Percentiles rank a stretch among this genome's conserved stretches.
These are phyloP conservation scores for Aselliscus stoliczkanus DNA, from an alignment of 2,797 vertebrate genomes.

Conservation along the genomic window DNA sequence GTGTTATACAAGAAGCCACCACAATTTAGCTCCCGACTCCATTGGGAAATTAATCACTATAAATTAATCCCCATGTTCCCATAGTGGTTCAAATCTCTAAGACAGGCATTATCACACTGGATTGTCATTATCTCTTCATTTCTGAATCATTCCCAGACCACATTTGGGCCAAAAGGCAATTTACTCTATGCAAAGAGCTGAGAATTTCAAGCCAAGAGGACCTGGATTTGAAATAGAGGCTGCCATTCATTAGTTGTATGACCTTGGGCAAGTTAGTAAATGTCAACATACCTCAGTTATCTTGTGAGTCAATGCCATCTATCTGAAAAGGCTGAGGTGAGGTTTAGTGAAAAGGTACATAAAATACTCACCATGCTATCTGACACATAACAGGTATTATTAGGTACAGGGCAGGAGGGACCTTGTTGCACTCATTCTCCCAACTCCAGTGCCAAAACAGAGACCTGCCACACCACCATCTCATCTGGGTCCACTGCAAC, in stretches of 20 bases:
- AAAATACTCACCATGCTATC: neutral
- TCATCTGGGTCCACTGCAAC: neutral
- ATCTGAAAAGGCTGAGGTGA: neutral
- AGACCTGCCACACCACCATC: neutral
- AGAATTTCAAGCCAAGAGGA: neutral
- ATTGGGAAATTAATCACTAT: constrained; percentile 14
- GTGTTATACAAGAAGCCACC: neutral
- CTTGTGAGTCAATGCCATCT: neutral
- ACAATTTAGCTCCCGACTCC: constrained; percentile 29
- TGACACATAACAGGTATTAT: neutral
- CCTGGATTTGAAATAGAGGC: neutral
- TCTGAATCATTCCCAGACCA: neutral
- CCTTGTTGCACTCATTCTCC: neutral
- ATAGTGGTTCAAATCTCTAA: neutral
- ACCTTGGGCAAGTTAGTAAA: neutral
- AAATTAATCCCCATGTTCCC: neutral
- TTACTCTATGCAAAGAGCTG: neutral
- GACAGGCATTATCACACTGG: neutral
- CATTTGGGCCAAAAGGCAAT: neutral
- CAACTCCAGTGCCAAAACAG: neutral
- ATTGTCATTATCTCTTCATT: neutral
- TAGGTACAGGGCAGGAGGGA: neutral
- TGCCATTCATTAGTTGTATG: neutral
- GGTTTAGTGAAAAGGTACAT: neutral
- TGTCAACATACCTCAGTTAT: neutral